Conservation (phyloP, 2,797 vertebrate genomes). For the Champsocephalus gunnari region DNA sequence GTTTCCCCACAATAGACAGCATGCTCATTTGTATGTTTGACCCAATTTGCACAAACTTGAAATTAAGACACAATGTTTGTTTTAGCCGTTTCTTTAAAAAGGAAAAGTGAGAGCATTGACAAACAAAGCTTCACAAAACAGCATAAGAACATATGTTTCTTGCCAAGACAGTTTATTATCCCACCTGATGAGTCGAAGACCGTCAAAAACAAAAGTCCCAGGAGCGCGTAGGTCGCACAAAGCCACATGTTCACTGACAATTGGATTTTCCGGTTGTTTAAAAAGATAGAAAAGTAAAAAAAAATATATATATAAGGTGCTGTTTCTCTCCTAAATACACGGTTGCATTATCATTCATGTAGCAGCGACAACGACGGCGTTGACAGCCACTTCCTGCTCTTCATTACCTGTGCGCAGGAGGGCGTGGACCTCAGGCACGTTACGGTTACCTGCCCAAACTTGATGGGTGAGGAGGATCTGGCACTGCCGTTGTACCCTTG, state of each 20-base stretch:
- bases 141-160: neutral
- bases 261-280: fast-evolving
- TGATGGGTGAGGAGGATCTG: conserved; percentile 48
- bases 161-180: neutral
- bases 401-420: conserved; percentile 59
- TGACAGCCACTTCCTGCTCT: conserved; percentile 79
- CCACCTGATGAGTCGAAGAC: conserved; percentile 70
- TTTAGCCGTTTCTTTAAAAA: neutral
- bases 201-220: conserved; percentile 54
- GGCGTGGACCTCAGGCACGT: conserved; percentile 67
- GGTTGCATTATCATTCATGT: conserved; percentile 43
- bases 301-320: neutral
- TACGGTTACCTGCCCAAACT: conserved; percentile 73
- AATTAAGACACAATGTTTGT: neutral
- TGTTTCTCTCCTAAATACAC: conserved; percentile 11
- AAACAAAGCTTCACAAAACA: neutral
- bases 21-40: neutral
- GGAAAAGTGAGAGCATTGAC: no score
- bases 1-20: neutral
- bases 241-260: conserved; percentile 56
- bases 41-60: conserved; percentile 10
- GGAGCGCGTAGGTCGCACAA: conserved; percentile 31
- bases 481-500: conserved; percentile 3
- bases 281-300: neutral
- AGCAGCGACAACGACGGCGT: conserved; percentile 23